phyloP scores from a whole-genome alignment of 1,140 invertebrate genomes.

The Drosophila pseudoananassae region DNA sequence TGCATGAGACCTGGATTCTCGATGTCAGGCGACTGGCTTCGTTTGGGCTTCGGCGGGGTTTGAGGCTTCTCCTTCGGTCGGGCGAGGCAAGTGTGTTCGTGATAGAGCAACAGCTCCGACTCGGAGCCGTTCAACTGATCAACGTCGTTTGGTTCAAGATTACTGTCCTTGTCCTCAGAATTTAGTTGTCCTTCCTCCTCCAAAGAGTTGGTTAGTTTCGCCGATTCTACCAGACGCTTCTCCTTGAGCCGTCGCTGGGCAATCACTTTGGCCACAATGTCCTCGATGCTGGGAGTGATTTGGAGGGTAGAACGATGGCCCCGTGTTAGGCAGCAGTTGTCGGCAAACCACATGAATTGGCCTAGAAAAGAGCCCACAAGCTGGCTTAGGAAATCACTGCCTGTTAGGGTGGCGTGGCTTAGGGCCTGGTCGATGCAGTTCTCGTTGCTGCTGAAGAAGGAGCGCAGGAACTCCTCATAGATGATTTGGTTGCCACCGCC shows the following conservation, averaged over 20 bases:
- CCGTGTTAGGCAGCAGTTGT: slow-evolving; percentile 26
- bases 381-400: slow-evolving; percentile 20
- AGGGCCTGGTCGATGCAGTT: slow-evolving; percentile 96
- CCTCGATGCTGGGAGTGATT: slow-evolving; percentile 41
- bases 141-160: neutral
- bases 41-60: slow-evolving; percentile 18
- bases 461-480: slow-evolving; percentile 47
- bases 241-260: slow-evolving; percentile 1
- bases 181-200: neutral
- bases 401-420: neutral
- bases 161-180: neutral
- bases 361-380: slow-evolving; percentile 13
- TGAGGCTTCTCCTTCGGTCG: neutral
- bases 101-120: neutral
- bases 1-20: neutral
- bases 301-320: slow-evolving; percentile 5
- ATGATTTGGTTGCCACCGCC: slow-evolving; percentile 53
- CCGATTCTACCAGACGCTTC: neutral
- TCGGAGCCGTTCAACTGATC: neutral
- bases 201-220: neutral
- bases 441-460: slow-evolving; percentile 45
- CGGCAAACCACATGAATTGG: slow-evolving; percentile 24
- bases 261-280: slow-evolving; percentile 39
- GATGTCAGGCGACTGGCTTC: neutral
- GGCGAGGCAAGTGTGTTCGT: neutral